A percentile compares a stretch with the other conserved stretches of the same genome.
Conservation (phyloP, 2,797 vertebrate species). For the Syngnathus acus region DNA sequence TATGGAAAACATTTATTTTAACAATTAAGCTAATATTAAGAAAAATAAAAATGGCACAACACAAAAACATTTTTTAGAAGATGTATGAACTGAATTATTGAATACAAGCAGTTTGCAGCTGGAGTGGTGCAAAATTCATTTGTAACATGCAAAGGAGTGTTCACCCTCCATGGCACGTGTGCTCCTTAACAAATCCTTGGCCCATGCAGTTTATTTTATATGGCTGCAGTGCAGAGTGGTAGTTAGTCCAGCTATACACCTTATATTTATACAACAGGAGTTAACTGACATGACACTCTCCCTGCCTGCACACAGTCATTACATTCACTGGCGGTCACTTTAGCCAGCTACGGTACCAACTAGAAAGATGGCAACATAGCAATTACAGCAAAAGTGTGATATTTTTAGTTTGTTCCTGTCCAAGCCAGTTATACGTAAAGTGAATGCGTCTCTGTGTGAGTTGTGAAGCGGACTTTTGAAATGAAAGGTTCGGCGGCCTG, state of each 20-base stretch:
- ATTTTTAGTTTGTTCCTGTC: constrained; percentile 75
- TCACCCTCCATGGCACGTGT: constrained; percentile 28
- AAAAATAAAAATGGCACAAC: constrained; percentile 25
- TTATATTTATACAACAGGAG: constrained; percentile 67
- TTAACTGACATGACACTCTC: constrained; percentile 71
- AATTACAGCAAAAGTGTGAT: constrained; percentile 73
- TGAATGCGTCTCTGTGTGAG: constrained; percentile 61
- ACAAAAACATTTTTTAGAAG: constrained; percentile 1
- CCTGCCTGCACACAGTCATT: constrained; percentile 68
- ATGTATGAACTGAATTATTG: constrained; percentile 23
- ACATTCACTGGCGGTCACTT: constrained; percentile 67
- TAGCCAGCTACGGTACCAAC: constrained; percentile 65
- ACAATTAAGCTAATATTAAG: constrained; percentile 56
- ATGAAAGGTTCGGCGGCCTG: constrained; percentile 29
- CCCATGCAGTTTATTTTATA: constrained; percentile 50
- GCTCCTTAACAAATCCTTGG: constrained; percentile 49
- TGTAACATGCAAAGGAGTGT: constrained; percentile 30
- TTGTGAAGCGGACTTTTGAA: constrained; percentile 22
- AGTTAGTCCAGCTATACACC: constrained; percentile 58
- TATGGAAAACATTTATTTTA: constrained; percentile 64
- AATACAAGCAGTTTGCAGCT: constrained; percentile 22
- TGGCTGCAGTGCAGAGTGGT: constrained; percentile 48
- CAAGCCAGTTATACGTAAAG: constrained; percentile 51
- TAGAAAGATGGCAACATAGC: constrained; percentile 68
- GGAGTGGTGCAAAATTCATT: constrained; percentile 35